Evolutionary conservation across 2,113 vertebrate species (phyloP).

Genomic region (Plotosus lineatus): DNA sequence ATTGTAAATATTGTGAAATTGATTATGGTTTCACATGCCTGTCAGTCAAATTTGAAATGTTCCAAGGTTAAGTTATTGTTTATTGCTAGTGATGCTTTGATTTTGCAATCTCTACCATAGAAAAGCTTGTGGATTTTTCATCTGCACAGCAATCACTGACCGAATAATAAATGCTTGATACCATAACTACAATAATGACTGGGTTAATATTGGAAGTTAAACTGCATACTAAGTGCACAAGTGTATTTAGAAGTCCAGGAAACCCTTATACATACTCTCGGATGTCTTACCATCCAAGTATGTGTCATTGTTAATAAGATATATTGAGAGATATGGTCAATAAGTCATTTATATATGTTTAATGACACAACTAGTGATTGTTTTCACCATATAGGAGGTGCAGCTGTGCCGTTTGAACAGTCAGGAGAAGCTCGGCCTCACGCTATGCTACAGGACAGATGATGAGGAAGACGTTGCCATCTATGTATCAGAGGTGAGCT

Average conservation of each 20-base stretch:
- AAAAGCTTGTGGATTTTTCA: slow-evolving; percentile 53
- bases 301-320: not conserved
- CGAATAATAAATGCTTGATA: slow-evolving; percentile 60
- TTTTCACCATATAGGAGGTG: slow-evolving; percentile 81
- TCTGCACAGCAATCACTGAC: slow-evolving; percentile 21
- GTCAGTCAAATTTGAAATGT: slow-evolving; percentile 8
- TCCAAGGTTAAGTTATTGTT: slow-evolving; percentile 3
- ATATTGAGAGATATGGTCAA: not conserved
- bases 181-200: slow-evolving; percentile 64
- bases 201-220: slow-evolving; percentile 47
- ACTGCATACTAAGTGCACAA: not conserved
- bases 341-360: not conserved
- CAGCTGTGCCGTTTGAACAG: slow-evolving; percentile 87
- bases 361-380: not conserved
- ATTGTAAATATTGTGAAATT: not conserved
- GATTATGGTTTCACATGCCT: slow-evolving; percentile 52
- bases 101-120: not conserved
- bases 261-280: not conserved
- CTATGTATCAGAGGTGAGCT: slow-evolving; percentile 91
- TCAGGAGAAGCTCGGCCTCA: slow-evolving; percentile 94
- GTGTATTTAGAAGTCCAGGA: not conserved
- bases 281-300: not conserved
- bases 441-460: slow-evolving; percentile 93
- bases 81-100: not conserved
- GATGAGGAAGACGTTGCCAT: slow-evolving; percentile 93